Evolutionary conservation across 2,888 invertebrate species (phyloP), one percentile per base, ranked within the genome.

Genomic region (Cantharis rufa): DNA sequence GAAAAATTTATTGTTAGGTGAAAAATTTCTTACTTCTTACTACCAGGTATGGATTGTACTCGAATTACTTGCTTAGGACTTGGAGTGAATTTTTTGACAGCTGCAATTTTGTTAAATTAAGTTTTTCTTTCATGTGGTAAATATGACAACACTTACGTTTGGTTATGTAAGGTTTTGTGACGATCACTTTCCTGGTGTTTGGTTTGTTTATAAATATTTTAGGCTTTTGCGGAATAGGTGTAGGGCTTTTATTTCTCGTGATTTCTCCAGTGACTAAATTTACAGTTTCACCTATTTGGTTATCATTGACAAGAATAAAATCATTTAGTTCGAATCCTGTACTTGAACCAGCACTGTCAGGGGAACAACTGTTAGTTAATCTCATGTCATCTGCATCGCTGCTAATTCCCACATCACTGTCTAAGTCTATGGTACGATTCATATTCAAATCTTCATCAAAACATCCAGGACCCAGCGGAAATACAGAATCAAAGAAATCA

Each of bases 401-500:
- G 28, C 83, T 84, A 11, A 86, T 76, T 80, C 85, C 84, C 62
- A 85, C 82, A 80, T 87, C 87, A 62, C 85, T 85, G 64, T 86
- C 84, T 61, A 85, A 82, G 76, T 80, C 84, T 82, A 91, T 90
- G 21, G 18, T 66, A 24, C 24, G 21, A n/a, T 66, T 21, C 5
- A 18, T 63, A 69, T 92, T 91, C 73, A 92, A 87, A 83, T 91
- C 91, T 85, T 90, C 85, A 78, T 88, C 90, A 82, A 93, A 89
- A 11, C 91, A 90, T 70, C 91, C 90, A 80, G 91, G 90, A 80
- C 91, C 91, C 87, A 92, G 84, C 61, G 92, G 92, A 85, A 94
- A 91, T 74, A 94, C 92, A 3, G 91, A 90, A 83, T 94, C 93
- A 84, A 94, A 91, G 83, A 94, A 90, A 80, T 94, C 92, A 84